Evolutionary conservation across 2,888 invertebrate genomes (phyloP).

Genomic region (Polyommatus icarus): DNA sequence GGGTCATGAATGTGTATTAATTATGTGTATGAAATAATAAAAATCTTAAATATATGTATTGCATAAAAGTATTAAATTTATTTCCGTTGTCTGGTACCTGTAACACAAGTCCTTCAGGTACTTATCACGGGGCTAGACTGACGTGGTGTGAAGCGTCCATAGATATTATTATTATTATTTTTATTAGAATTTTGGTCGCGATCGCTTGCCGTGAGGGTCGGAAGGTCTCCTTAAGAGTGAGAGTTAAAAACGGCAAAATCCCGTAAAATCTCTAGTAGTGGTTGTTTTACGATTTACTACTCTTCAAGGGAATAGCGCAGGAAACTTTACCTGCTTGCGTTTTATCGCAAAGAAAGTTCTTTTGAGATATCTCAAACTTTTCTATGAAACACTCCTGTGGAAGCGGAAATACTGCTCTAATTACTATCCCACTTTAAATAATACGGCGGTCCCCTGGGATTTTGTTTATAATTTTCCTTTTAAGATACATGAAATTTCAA

Average conservation of each 20-base stretch:
- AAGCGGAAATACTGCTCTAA: neutral
- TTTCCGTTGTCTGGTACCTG: no score
- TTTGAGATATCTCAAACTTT: slow-evolving; percentile 9
- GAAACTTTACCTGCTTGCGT: neutral
- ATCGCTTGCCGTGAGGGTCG: no score
- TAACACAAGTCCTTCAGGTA: no score
- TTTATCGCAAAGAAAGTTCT: slow-evolving; percentile 17
- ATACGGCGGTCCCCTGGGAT: neutral
- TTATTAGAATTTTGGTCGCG: no score
- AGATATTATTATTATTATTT: no score
- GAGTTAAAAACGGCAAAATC: neutral
- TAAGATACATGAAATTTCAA: neutral
- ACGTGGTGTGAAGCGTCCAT: no score
- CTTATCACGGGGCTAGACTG: no score
- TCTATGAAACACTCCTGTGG: neutral
- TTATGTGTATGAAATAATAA: no score
- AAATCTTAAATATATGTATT: no score
- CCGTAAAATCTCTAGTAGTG: neutral
- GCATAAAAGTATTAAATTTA: no score
- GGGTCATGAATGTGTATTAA: no score
- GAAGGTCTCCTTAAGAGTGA: neutral
- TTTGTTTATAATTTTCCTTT: neutral
- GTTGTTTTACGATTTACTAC: slow-evolving; percentile 8
- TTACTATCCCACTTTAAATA: slow-evolving; percentile 4
- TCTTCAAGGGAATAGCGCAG: slow-evolving; percentile 12